Base-by-base conservation (phyloP, 2,797 vertebrate species). In the Graptemys geographica region DNA sequence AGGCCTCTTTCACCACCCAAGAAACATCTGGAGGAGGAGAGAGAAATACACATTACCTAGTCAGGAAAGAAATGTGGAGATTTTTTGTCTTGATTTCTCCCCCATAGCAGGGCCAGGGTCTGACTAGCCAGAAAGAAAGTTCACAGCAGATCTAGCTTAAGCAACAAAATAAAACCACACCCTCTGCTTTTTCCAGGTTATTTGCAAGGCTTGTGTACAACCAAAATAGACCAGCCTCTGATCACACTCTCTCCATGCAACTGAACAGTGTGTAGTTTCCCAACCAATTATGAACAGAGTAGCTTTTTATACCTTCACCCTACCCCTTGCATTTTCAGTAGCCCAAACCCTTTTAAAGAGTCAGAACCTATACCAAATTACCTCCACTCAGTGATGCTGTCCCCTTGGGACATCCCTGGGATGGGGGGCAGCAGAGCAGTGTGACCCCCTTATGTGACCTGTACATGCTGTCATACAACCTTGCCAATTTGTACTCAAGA, bases 401-500 rank as follows among this genome's bases (percentile, higher is more conserved):
- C 33, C 8, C 4, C 33, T 19, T 21, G 93, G 92, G 95, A 94
- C 1, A 56, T 91, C 93, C 95, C 93, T 94, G 90, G 87, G 89
- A 69, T 25, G 19, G 87, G 87, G 72, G 23, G 79, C 1, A 4
- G 78, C 0, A 51, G 62, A 72, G 86, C 87, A 84, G 81, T 23
- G 89, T 87, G 79, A 83, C 83, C 13, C 72, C 93, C 92, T 3
- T 53, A 27, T 93, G 95, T 84, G 93, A 41, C 96, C 16, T 1
- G 59, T 19, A 37, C 33, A 69, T 2, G 81, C 28, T 2, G 62
- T 44, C 89, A 49, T 10, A 41, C 0, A 6, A 83, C 13, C 62
- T 78, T 72, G 81, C 92, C 96, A 88, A 94, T 95, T 93, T 92
- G 92, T 53, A 93, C 86, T 90, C 92, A 93, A 92, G 94, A 56